Base-by-base conservation (phyloP, 2,888 invertebrate species). In the Osmoderma eremita region DNA sequence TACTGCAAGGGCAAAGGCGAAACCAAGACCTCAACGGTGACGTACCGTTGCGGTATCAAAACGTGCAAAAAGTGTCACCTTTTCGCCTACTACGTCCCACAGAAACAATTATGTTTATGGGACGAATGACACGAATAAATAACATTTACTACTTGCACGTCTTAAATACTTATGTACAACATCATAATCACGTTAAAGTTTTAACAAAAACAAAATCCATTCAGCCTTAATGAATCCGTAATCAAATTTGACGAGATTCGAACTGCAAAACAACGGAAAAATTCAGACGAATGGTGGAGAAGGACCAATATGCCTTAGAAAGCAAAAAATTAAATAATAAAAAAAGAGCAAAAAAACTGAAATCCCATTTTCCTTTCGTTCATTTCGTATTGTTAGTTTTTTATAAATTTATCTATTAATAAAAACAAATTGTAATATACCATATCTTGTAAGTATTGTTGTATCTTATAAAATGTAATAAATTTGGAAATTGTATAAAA, bases 31-130 rank as follows among this genome's bases (percentile, higher is more conserved):
- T 89, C 83, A 86, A 65, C 73, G 3, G 84, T 86, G 73, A 87
- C 86, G 62, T 97, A 96, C 84, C 87, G 97, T 62, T 97, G 97
- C 81, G 97, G 97, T 71, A 97, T 97, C 79, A 95, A 96, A 83
- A 97, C 97, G 0, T 97, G 97, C 82, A 89, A 91, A 76, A 91
- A 93, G 80, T 96, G 96, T 83, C 91, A 93, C 81, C 88, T 92
- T 73, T 96, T 95, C 83, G 90, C 91, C 74, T 96, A 92, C 83
- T 93, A 91, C 81, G 93, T 93, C 69, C 86, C 88, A 72, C 91
- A 91, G 81, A 94, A 95, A 79, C 91, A 92, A 79, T 87, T 89
- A 76, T 94, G 94, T 83, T 84, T 93, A 71, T 91, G 91, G 91
- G 91, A 91, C 82, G 91, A 91, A 87, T 90, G 88, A 89, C 85